These are phyloP conservation scores for Pyrrhia umbra DNA, from an alignment of 2,888 invertebrate species.

Conservation along the genomic window DNA sequence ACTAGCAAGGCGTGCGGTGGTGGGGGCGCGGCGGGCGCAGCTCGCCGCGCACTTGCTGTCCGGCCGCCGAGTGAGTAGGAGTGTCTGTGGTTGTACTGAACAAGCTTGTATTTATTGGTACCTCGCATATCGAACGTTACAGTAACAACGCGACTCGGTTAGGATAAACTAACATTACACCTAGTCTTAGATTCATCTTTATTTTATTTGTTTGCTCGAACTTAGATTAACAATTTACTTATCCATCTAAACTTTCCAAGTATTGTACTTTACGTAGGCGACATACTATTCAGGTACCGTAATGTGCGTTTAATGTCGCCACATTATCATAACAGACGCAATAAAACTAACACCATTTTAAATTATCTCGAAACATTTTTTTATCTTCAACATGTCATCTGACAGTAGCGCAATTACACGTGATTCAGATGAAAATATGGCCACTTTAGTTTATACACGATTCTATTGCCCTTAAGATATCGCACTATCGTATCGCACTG, in stretches of 20 bases:
- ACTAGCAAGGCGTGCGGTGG: no score
- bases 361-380: constrained; percentile 5
- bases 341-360: constrained; percentile 15
- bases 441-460: constrained; percentile 11
- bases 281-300: no score
- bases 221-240: neutral
- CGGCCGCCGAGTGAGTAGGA: no score
- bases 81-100: no score
- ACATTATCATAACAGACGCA: constrained; percentile 10
- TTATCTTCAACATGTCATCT: constrained; percentile 37
- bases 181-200: no score
- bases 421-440: constrained; percentile 17
- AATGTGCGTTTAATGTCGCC: constrained; percentile 4
- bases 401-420: constrained; percentile 19
- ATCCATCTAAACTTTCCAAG: neutral
- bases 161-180: no score
- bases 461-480: constrained; percentile 38
- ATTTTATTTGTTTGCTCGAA: neutral
- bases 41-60: no score
- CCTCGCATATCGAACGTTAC: no score
- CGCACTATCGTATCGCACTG: constrained; percentile 1
- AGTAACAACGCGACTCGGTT: no score
- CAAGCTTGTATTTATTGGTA: no score
- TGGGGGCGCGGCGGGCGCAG: no score
- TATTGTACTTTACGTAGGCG: no score